Evolutionary conservation across 2,113 vertebrate species (phyloP).

Genomic region (Oxygymnocypris stewartii): DNA sequence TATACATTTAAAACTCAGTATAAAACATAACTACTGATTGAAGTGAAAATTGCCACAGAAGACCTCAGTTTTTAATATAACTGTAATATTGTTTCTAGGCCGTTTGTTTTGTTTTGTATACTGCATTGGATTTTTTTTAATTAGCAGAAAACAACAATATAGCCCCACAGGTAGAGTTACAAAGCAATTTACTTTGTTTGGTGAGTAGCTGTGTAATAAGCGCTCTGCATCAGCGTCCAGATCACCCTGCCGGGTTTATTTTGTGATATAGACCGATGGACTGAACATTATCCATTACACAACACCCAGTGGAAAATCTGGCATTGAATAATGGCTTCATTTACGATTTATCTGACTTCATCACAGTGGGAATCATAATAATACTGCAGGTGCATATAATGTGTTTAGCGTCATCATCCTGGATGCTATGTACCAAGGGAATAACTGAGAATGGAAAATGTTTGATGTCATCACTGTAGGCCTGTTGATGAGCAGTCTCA

Average conservation of each 20-base stretch:
- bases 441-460: conserved; percentile 27
- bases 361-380: not conserved
- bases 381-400: conserved; percentile 16
- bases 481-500: not conserved
- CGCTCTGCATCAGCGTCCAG: not conserved
- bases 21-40: not conserved
- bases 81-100: not conserved
- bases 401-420: conserved; percentile 28
- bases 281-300: conserved; percentile 14
- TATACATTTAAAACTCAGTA: not conserved
- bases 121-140: not conserved
- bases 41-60: not conserved
- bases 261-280: not conserved
- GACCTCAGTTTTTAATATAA: not conserved
- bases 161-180: not conserved
- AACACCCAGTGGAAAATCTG: conserved; percentile 7
- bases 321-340: conserved; percentile 8
- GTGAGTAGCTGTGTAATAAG: not conserved
- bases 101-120: not conserved
- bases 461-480: conserved; percentile 44
- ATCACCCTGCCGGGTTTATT: not conserved
- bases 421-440: conserved; percentile 16
- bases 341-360: not conserved
- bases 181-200: not conserved
- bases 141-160: not conserved